Evolutionary conservation across 2,888 invertebrate genomes (phyloP), one percentile per base, ranked within the genome.

Genomic region (Xanthia togata): DNA sequence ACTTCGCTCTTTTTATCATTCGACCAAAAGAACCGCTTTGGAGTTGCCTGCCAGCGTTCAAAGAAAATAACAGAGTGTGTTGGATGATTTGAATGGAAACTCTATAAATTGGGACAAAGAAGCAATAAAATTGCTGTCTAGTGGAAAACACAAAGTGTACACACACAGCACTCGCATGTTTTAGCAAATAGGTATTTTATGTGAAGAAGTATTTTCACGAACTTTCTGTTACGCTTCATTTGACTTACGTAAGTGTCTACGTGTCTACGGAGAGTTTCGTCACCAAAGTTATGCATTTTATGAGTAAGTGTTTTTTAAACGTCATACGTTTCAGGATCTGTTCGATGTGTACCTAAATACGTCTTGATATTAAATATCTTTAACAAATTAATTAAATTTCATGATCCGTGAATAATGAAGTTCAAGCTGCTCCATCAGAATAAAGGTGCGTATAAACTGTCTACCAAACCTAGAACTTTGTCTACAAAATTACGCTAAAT

Each of bases 61-160:
- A 38, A 71, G 68, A 67, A 86, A 84, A 86, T 84, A 73, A 78
- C 76, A 78, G 73, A 41, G 74, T 73, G 59, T 47, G 75, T 78
- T 59, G 44, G 75, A 74, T 73, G 65, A 81, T 81, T 80, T 81
- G 82, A 85, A 83, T 81, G 71, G 62, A 44, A 74, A 78, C 71
- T 80, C 50, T 76, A 44, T 67, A 80, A 85, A 84, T 67, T 76
- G 83, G 73, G 60, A 76, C 73, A 82, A 84, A 79, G 72, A 38
- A 71, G 74, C 53, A 82, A 2, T 41, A 41, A 41, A 41, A 84
- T 79, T 79, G 72, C 73, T 74, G 53, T 75, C 68, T 73, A n/a
- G 23, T 73, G 59, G 57, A 59, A 75, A 59, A 80, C 64, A 64
- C 73, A 73, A 75, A 79, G 79, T 79, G 73, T 70, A 73, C 57